Evolutionary conservation across 2,888 invertebrate genomes (phyloP).

Genomic region (Eupithecia exiguata): DNA sequence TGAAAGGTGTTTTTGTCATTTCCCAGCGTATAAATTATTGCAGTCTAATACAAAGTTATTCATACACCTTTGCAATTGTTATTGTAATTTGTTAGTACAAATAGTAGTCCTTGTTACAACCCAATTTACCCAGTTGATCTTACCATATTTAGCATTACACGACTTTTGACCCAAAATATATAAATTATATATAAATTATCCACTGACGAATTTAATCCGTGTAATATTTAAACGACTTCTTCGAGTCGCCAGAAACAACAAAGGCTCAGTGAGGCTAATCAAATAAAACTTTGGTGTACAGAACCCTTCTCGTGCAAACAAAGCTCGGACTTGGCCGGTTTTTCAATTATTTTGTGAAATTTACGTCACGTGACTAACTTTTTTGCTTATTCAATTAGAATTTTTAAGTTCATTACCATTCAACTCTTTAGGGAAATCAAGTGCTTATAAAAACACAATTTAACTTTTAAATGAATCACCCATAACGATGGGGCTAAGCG

Average conservation of each 20-base stretch:
- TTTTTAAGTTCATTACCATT: constrained; percentile 31
- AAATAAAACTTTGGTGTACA: constrained; percentile 8
- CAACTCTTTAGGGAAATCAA: constrained; percentile 39
- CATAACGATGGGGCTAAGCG: constrained; percentile 21
- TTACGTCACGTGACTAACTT: constrained; percentile 16
- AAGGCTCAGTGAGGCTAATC: neutral
- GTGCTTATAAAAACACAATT: constrained; percentile 30
- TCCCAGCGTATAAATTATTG: neutral
- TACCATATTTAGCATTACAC: neutral
- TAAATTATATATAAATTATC: neutral
- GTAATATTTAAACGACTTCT: neutral
- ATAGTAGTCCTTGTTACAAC: neutral
- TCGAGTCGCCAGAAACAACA: neutral
- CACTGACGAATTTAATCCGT: neutral
- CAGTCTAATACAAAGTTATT: no score
- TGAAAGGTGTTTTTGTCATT: neutral
- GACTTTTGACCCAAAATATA: neutral
- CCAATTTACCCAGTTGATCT: neutral
- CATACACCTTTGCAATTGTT: no score
- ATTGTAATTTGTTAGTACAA: no score
- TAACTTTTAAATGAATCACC: constrained; percentile 32
- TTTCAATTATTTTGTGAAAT: neutral
- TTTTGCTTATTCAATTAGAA: constrained; percentile 29
- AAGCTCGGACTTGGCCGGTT: neutral
- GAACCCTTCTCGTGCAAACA: constrained; percentile 8